These are phyloP conservation scores for Sinocyclocheilus grahami DNA, from an alignment of 2,113 vertebrate species.

Conservation along the genomic window DNA sequence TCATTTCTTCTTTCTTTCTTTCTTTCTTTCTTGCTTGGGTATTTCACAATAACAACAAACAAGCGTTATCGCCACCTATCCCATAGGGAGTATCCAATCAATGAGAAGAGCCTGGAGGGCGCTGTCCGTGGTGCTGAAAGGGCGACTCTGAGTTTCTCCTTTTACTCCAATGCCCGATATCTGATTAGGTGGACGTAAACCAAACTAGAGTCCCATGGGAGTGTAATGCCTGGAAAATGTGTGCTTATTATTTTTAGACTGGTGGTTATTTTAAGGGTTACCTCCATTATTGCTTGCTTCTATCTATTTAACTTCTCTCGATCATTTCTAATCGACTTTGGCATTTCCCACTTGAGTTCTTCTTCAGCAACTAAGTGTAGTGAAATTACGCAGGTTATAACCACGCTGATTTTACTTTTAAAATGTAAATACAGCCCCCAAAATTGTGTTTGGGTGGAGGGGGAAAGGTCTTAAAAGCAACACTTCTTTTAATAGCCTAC, in stretches of 20 bases:
- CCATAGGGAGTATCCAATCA: neutral
- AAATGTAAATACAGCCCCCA: too few relatives aligned
- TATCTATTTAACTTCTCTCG: too few relatives aligned
- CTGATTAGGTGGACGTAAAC: neutral
- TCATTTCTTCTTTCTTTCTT: neutral
- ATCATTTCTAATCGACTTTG: too few relatives aligned
- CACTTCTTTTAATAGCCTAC: too few relatives aligned
- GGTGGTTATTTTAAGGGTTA: too few relatives aligned
- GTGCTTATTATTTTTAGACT: neutral
- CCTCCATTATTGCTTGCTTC: too few relatives aligned
- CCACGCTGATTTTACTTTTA: too few relatives aligned
- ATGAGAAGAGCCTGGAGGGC: neutral
- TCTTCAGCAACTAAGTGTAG: too few relatives aligned
- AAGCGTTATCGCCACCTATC: neutral
- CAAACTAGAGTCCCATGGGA: neutral
- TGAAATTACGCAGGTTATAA: too few relatives aligned
- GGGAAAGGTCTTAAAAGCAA: too few relatives aligned
- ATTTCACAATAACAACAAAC: neutral
- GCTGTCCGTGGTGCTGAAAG: constrained; percentile 29
- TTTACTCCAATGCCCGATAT: neutral
- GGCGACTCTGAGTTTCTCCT: neutral
- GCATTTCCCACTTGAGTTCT: too few relatives aligned
- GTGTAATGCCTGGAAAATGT: neutral
- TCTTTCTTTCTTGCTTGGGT: neutral
- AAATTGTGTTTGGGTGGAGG: too few relatives aligned